Percentiles rank a stretch among this genome's conserved stretches.
Evolutionary conservation across 2,113 vertebrate species (phyloP).

Genomic region (Peucedramus taeniatus): DNA sequence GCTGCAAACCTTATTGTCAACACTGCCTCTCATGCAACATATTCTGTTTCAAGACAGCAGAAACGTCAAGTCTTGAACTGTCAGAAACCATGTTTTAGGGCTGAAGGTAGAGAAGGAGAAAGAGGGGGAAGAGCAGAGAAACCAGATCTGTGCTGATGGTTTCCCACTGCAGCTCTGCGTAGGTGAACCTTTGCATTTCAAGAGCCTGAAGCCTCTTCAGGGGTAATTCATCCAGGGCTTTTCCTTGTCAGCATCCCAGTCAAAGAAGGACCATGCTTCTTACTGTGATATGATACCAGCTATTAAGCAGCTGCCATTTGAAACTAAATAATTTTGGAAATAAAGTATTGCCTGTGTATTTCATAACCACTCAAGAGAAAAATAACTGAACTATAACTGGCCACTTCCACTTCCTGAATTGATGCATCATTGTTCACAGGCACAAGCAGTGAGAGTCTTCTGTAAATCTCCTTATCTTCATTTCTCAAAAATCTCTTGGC

Average conservation of each 20-base stretch:
- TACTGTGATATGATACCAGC: background rate
- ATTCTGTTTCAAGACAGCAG: background rate
- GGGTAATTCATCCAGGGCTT: background rate
- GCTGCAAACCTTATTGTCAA: background rate
- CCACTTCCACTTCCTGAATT: background rate
- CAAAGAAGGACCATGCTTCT: background rate
- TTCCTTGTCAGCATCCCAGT: background rate
- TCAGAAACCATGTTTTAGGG: background rate
- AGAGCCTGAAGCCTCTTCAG: background rate
- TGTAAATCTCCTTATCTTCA: background rate
- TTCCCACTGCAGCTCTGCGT: background rate
- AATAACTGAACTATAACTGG: background rate
- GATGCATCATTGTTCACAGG: background rate
- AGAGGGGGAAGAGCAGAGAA: background rate
- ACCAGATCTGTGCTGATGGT: background rate
- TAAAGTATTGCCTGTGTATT: background rate
- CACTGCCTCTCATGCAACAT: background rate
- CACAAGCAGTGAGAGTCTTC: background rate
- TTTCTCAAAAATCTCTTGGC: background rate
- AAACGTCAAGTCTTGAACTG: background rate
- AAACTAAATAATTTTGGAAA: background rate
- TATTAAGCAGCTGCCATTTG: background rate
- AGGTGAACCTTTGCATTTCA: background rate
- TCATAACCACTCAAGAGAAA: background rate
- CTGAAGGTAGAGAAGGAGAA: background rate